Percentiles rank a stretch among this genome's conserved stretches.
Conservation (phyloP, 2,113 vertebrate genomes). For the Oryzias celebensis region DNA sequence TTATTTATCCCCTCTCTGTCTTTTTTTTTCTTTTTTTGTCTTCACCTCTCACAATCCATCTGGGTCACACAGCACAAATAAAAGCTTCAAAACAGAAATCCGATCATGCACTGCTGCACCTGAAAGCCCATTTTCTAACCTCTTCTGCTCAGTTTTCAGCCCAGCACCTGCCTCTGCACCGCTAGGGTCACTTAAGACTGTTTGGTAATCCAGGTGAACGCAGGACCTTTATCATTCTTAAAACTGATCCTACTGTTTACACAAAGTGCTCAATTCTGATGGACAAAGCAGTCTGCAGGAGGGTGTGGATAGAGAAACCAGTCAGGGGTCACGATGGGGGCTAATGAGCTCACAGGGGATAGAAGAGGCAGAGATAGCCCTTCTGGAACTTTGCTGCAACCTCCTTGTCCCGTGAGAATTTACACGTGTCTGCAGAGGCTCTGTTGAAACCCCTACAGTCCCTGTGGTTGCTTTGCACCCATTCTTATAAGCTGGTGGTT, state of each 20-base stretch:
- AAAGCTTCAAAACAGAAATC: slow-evolving; percentile 38
- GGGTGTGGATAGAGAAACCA: slow-evolving; percentile 59
- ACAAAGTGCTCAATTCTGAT: slow-evolving; percentile 40
- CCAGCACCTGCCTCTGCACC: slow-evolving; percentile 8
- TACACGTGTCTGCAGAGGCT: slow-evolving; percentile 31
- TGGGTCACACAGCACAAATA: slow-evolving; percentile 59
- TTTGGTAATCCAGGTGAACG: slow-evolving; percentile 39
- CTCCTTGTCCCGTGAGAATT: slow-evolving; percentile 36
- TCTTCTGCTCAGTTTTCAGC: slow-evolving; percentile 39
- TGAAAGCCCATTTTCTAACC: slow-evolving; percentile 47
- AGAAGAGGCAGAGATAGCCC: slow-evolving; percentile 27
- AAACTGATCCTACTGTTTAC: slow-evolving; percentile 32
- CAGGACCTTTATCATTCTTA: slow-evolving; percentile 69
- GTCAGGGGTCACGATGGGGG: slow-evolving; percentile 72
- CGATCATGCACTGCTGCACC: slow-evolving; percentile 58
- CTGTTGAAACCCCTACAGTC: slow-evolving; percentile 46
- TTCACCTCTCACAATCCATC: slow-evolving; percentile 48
- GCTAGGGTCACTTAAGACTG: slow-evolving; percentile 34
- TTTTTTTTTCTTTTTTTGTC: slow-evolving; percentile 19
- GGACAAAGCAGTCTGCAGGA: slow-evolving; percentile 54
- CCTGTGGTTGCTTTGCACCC: slow-evolving; percentile 61
- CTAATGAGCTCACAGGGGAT: slow-evolving; percentile 77
- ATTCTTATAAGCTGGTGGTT: slow-evolving; percentile 63
- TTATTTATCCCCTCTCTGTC: slow-evolving; percentile 42
- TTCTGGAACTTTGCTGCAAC: slow-evolving; percentile 48